Conservation (phyloP, 2,113 vertebrate genomes). For the Urocitellus parryii region DNA sequence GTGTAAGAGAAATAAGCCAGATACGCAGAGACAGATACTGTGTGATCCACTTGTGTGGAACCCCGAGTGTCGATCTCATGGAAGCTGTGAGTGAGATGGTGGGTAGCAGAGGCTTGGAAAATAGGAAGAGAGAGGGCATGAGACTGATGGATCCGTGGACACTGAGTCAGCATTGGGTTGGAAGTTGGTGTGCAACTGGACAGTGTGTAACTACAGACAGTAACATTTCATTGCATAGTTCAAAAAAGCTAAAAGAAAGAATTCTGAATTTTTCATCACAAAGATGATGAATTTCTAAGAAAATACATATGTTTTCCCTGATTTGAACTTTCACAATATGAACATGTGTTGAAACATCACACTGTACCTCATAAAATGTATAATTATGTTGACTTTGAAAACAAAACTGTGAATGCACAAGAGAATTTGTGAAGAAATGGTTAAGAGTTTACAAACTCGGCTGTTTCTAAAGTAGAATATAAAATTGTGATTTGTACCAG, state of each 20-base stretch:
- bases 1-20: neutral
- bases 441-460: neutral
- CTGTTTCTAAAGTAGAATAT: neutral
- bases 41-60: neutral
- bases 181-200: neutral
- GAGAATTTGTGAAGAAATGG: neutral
- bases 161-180: too few relatives aligned
- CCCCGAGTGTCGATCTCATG: neutral
- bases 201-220: too few relatives aligned
- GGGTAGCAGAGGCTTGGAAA: neutral
- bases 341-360: neutral
- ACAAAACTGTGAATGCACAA: neutral
- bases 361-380: neutral
- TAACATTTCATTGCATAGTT: too few relatives aligned
- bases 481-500: neutral
- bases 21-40: neutral
- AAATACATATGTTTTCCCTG: too few relatives aligned
- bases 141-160: neutral
- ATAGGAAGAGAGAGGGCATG: too few relatives aligned
- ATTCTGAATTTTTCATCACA: neutral
- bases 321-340: neutral
- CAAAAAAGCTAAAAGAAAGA: too few relatives aligned
- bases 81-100: neutral
- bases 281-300: neutral
- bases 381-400: neutral